Evolutionary conservation across 2,113 vertebrate species (phyloP), one percentile per base, ranked within the genome.

Genomic region (Nibea albiflora): DNA sequence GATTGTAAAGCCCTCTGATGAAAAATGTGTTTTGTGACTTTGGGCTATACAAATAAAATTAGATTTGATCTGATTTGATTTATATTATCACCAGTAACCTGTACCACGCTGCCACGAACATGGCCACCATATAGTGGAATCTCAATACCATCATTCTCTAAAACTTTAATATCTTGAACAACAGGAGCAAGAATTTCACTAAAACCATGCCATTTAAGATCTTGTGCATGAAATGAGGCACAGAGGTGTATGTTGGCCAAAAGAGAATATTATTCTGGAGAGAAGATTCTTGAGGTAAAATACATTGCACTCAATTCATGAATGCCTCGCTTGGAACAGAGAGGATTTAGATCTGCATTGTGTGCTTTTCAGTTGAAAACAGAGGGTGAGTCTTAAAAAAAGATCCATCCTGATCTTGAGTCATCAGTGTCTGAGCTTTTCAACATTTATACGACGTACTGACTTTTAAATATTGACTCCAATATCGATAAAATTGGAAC

Each of bases 161-260:
- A 53, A 20, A 53, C 42, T 47, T 76, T 49, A 6, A 77, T 44
- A 2, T 77, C 63, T 67, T 11, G 12, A 67, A 77, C 63, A 77
- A 67, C 11, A 31, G 74, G 53, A 58, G 26, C 56, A 58, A 58
- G 42, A 24, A 77, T 39, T 68, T 47, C 53, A 77, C 39, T 58
- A 58, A 77, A 67, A 65, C 42, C 9, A 2, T 67, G 49, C 2
- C 3, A 19, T 67, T 68, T 67, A 7, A 66, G 11, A 77, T 77
- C 15, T 39, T 50, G 42, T 50, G 53, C 50, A 60, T 77, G 53
- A 68, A 58, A 67, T 17, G 35, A 24, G 42, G 64, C 24, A 11
- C 63, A 49, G 0, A 68, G 53, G 64, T 47, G 24, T 67, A 75
- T 53, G n/a, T 44, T 74, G 19, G 46, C 44, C 49, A 62, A 69